Conservation (phyloP, 1,140 invertebrate species). For the Stegodyphus mimosarum region DNA sequence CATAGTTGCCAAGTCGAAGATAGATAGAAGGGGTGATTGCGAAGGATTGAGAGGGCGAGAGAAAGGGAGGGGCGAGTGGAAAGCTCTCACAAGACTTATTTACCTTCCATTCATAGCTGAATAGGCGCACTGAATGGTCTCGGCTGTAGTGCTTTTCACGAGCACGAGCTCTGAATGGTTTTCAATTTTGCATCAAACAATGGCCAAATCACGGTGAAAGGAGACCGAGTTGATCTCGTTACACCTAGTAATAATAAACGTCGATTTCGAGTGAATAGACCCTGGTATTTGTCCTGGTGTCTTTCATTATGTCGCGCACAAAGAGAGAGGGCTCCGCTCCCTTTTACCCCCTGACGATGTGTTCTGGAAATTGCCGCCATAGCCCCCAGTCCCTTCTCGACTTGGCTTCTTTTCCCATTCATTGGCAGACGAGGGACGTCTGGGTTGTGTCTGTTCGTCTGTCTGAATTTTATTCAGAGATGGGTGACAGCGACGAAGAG, state of each 20-base stretch:
- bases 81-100: slow-evolving; percentile 32
- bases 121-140: slow-evolving; percentile 21
- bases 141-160: no score
- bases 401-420: no score
- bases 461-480: no score
- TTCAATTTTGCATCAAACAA: slow-evolving; percentile 59
- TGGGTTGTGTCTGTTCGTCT: no score
- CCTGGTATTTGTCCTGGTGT: slow-evolving; percentile 57
- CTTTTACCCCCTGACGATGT: no score
- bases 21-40: slow-evolving; percentile 12
- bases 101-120: slow-evolving; percentile 50
- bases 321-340: neutral
- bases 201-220: slow-evolving; percentile 57
- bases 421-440: no score
- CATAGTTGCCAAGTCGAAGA: neutral
- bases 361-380: no score
- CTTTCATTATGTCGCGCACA: slow-evolving; percentile 51
- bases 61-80: no score
- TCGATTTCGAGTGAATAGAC: slow-evolving; percentile 49
- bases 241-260: slow-evolving; percentile 49
- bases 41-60: slow-evolving; percentile 4
- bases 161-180: slow-evolving; percentile 47
- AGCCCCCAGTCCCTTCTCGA: no score
- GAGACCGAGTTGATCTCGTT: slow-evolving; percentile 55
- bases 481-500: no score